Conservation (phyloP, 2,113 vertebrate genomes). For the Spea multiplicata region DNA sequence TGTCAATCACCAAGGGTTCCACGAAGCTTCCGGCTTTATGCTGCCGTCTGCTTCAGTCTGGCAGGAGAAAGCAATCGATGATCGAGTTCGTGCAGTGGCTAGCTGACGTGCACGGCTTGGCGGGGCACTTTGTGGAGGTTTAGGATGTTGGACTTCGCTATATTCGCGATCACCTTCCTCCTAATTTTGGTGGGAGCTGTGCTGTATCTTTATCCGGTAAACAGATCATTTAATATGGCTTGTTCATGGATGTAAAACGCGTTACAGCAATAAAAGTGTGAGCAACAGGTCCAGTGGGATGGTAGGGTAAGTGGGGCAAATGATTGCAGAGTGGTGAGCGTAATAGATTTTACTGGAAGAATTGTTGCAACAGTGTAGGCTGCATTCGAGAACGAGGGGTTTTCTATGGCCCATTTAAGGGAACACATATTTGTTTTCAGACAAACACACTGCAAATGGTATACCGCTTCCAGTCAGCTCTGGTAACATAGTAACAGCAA, state of each 20-base stretch:
- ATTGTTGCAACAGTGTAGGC: too few relatives aligned
- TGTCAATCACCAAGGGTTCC: conserved; percentile 4
- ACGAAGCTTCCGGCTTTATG: not conserved
- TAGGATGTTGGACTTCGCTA: conserved; percentile 88
- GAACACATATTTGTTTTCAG: too few relatives aligned
- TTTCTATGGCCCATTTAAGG: too few relatives aligned
- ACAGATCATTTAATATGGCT: not conserved
- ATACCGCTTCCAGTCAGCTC: too few relatives aligned
- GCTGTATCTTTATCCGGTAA: conserved; percentile 91
- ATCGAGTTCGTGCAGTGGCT: not conserved
- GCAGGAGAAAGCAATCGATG: not conserved
- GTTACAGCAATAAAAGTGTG: not conserved
- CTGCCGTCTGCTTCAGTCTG: conserved; percentile 18
- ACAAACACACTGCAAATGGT: too few relatives aligned
- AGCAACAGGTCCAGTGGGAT: not conserved
- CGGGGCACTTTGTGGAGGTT: not conserved
- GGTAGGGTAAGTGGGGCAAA: not conserved
- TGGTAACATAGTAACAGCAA: too few relatives aligned
- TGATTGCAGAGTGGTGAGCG: too few relatives aligned
- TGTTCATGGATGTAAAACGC: not conserved
- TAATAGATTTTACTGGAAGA: too few relatives aligned
- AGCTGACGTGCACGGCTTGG: not conserved
- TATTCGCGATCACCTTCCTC: conserved; percentile 90
- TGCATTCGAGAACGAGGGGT: too few relatives aligned
- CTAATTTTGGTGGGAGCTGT: conserved; percentile 82